Conservation (phyloP, 64 coral and sea anemone species). For the Anthopleura sola region DNA sequence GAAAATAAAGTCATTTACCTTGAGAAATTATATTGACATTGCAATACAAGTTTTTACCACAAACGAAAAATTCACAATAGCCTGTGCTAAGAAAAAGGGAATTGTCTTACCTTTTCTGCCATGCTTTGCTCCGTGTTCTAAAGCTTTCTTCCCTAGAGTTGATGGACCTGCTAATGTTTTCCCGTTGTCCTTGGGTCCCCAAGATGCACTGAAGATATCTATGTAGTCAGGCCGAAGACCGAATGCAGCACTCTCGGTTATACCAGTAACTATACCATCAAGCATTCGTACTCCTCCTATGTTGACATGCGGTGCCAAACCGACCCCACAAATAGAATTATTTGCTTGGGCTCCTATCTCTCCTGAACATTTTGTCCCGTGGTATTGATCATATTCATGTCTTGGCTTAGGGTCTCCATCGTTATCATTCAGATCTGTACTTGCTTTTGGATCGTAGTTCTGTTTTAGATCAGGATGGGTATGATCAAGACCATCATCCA, state of each 20-base stretch:
- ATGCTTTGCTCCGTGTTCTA: conserved; percentile 48
- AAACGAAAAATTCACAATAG: background rate
- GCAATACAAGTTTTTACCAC: background rate
- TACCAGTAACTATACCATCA: conserved; percentile 74
- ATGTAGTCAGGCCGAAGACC: conserved; percentile 69
- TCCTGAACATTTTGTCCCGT: conserved; percentile 91
- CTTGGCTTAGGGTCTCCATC: conserved; percentile 58
- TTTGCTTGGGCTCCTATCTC: conserved; percentile 76
- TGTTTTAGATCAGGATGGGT: conserved; percentile 55
- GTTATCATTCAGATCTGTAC: conserved; percentile 55
- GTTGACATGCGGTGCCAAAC: conserved; percentile 63
- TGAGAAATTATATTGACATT: background rate
- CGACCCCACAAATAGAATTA: conserved; percentile 76
- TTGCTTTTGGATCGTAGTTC: conserved; percentile 78
- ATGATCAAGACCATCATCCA: conserved; percentile 91
- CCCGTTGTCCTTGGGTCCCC: conserved; percentile 92
- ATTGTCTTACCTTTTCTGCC: conserved; percentile 64
- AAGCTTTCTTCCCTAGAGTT: conserved; percentile 43
- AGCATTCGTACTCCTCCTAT: conserved; percentile 88
- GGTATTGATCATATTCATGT: conserved; percentile 63
- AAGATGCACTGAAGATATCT: conserved; percentile 86
- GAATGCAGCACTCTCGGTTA: conserved; percentile 51
- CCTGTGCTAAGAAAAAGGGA: background rate
- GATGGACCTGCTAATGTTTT: conserved; percentile 72
- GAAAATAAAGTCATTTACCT: background rate